These are phyloP conservation scores for Clarias batrachus DNA, from an alignment of 2,113 vertebrate genomes.

Conservation along the genomic window DNA sequence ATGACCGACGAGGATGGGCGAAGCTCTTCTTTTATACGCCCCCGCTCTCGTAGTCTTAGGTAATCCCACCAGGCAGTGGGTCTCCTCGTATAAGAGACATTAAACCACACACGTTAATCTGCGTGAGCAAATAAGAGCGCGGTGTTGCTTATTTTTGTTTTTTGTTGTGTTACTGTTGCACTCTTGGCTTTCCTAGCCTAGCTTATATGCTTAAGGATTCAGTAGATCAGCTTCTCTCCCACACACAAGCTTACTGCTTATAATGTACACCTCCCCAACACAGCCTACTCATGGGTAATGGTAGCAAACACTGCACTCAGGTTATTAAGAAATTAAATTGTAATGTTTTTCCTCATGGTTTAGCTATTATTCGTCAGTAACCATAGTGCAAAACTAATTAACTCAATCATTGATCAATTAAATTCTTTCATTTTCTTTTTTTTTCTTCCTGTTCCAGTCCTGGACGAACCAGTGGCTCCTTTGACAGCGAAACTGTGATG, in stretches of 20 bases:
- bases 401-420: neutral
- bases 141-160: neutral
- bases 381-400: neutral
- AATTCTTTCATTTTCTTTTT: neutral
- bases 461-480: slow-evolving; percentile 81
- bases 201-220: slow-evolving; percentile 4
- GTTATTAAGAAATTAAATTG: neutral
- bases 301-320: neutral
- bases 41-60: slow-evolving; percentile 94
- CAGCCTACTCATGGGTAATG: neutral
- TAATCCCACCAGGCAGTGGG: slow-evolving; percentile 52
- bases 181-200: neutral
- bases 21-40: slow-evolving; percentile 80
- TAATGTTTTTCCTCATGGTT: neutral
- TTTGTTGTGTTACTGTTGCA: neutral
- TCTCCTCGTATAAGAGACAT: neutral
- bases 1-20: slow-evolving; percentile 84
- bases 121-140: neutral
- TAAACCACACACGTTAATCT: neutral
- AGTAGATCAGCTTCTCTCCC: slow-evolving; percentile 33
- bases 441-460: slow-evolving; percentile 73
- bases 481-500: slow-evolving; percentile 96
- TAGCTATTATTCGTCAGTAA: neutral
- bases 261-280: slow-evolving; percentile 1
- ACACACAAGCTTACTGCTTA: neutral